These are phyloP conservation scores for Adelges cooleyi DNA, from an alignment of 1,140 invertebrate genomes.

Conservation along the genomic window DNA sequence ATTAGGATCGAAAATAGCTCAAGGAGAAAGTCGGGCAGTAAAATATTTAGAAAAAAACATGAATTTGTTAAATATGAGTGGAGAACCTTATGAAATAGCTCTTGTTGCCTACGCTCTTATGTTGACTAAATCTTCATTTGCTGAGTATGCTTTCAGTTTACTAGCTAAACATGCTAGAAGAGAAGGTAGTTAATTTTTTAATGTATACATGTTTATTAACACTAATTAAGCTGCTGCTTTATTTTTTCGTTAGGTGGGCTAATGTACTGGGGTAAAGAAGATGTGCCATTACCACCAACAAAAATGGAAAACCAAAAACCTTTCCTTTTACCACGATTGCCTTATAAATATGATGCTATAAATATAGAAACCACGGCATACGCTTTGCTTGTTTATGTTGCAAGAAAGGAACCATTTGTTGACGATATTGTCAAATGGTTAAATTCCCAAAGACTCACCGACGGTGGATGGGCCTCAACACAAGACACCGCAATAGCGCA, in stretches of 20 bases:
- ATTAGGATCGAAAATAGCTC: constrained; percentile 55
- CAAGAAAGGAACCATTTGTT: constrained; percentile 58
- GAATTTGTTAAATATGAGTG: constrained; percentile 53
- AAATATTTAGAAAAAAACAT: constrained; percentile 76
- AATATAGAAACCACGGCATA: constrained; percentile 90
- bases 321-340: constrained; percentile 73
- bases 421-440: constrained; percentile 87
- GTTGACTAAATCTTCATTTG: constrained; percentile 60
- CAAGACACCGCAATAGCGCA: constrained; percentile 83
- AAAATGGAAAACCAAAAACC: constrained; percentile 84
- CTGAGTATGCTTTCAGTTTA: constrained; percentile 69
- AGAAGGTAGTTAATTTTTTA: constrained; percentile 43
- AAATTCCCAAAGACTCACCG: constrained; percentile 77
- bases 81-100: constrained; percentile 70
- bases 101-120: constrained; percentile 79
- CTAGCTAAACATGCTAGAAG: constrained; percentile 50
- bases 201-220: neutral
- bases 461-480: constrained; percentile 89
- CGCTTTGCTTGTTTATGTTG: constrained; percentile 77
- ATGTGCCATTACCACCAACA: constrained; percentile 60
- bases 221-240: neutral
- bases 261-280: constrained; percentile 71
- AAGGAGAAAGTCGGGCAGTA: constrained; percentile 56
- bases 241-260: constrained; percentile 49
- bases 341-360: constrained; percentile 75